Evolutionary conservation across 2,113 vertebrate species (phyloP).

Genomic region (Nesoenas mayeri): DNA sequence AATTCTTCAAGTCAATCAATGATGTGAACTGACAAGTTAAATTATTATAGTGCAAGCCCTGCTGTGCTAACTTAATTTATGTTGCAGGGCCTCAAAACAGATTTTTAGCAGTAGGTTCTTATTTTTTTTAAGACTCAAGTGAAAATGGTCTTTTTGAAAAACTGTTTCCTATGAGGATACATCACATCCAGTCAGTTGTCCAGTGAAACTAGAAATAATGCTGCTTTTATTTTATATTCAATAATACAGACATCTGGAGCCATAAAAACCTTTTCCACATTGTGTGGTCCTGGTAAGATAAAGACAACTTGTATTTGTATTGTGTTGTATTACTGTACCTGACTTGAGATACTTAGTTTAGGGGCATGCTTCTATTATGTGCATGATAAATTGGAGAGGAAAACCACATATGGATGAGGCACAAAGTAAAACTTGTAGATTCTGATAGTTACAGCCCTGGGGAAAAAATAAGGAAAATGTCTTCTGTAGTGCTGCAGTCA

Average conservation of each 20-base stretch:
- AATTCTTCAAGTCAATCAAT: conserved; percentile 39
- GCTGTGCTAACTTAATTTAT: conserved; percentile 45
- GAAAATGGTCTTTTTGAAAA: neutral
- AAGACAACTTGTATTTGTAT: neutral
- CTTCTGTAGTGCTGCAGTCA: neutral
- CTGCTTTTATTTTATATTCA: conserved; percentile 1
- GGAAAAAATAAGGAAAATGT: neutral
- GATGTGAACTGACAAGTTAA: conserved; percentile 53
- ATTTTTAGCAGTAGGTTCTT: neutral
- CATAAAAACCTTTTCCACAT: neutral
- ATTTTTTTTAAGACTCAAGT: neutral
- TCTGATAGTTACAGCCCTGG: neutral
- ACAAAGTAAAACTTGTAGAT: neutral
- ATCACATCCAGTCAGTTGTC: neutral
- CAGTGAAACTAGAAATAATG: neutral
- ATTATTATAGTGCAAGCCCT: conserved; percentile 43
- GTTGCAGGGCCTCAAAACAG: neutral
- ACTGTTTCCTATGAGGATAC: neutral
- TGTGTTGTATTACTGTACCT: neutral
- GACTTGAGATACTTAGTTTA: neutral
- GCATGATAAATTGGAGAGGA: neutral
- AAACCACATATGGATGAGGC: neutral
- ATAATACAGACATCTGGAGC: neutral
- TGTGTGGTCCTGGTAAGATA: neutral
- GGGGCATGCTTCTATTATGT: neutral